These are phyloP conservation scores for Esperia sulphurella DNA, from an alignment of 2,888 invertebrate species.

Conservation along the genomic window DNA sequence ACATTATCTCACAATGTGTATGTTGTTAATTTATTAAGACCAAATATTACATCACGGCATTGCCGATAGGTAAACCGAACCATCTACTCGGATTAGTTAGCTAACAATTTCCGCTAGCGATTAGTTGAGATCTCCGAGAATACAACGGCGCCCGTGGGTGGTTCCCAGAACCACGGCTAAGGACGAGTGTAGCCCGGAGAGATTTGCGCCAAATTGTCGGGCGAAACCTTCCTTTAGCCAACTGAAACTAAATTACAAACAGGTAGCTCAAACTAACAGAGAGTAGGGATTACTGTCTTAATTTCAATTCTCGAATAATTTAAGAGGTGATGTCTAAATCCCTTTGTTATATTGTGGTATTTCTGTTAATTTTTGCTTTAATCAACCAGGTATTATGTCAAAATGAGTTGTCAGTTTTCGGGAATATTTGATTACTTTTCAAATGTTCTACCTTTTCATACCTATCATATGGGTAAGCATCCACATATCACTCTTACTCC, in stretches of 20 bases:
- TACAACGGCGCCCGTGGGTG: not conserved
- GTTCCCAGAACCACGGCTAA: slow-evolving; percentile 3
- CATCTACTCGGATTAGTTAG: slow-evolving; percentile 10
- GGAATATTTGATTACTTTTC: no score
- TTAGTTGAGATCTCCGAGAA: slow-evolving; percentile 6
- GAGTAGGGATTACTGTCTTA: not conserved
- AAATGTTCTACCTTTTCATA: no score
- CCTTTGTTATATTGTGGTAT: no score
- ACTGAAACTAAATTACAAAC: slow-evolving; percentile 33
- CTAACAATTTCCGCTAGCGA: slow-evolving; percentile 13
- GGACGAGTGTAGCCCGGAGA: slow-evolving; percentile 26
- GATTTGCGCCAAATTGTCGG: slow-evolving; percentile 29
- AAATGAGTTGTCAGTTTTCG: no score
- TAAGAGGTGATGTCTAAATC: not conserved
- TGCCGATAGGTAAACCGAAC: not conserved
- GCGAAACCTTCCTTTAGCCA: slow-evolving; percentile 32
- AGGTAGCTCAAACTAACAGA: slow-evolving; percentile 4
- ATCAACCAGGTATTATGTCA: no score
- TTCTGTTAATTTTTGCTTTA: no score
- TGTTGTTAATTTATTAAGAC: no score
- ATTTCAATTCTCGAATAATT: not conserved
- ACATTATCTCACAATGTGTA: no score
- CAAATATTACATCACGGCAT: not conserved
- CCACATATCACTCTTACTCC: no score
- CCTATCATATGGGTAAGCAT: no score